Evolutionary conservation across 53 echinoderm and acorn worm species (phyloP), one percentile per base, ranked within the genome.

Genomic region (Crossaster papposus): DNA sequence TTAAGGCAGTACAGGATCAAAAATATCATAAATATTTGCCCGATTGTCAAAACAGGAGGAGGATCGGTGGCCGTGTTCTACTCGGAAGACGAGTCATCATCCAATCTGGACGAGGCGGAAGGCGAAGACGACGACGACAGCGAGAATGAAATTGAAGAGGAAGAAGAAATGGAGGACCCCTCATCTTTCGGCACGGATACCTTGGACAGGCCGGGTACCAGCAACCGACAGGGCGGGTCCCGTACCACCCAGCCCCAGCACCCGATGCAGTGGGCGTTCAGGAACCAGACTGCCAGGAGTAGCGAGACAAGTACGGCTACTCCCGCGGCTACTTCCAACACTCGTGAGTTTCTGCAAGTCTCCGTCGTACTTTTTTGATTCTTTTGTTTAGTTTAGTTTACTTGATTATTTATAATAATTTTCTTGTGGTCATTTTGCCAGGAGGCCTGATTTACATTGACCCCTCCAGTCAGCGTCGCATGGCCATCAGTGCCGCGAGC

Each of bases 31-130:
- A 58, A 20, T 17, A 58, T 15, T 58, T 20, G 44, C 5, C 23
- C 12, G 23, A 20, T 62, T 62, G 17, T 62, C 9, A 74, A 74
- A 28, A 54, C 63, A 97, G 97, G 97, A 20, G 95, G 92, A 32
- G 94, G 95, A 3, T 89, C 95, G 30, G 95, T 95, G 22, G 94
- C 97, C 7, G 95, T 95, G 15, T 97, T 97, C 89, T 97, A 95
- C 91, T 97, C 97, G 0, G 97, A 97, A 83, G 97, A 97, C 51
- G 97, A 97, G 51, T 97, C 97, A 9, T 97, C 97, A 6, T 97
- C 97, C 51, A 97, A 97, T 68, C 91, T 92, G 4, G 97, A 97
- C 34, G 97, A 97, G 14, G 94, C 91, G 18, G 94, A 94, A 79
- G 94, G 93, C 33, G 95, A 96, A 63, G 90, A 82, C 23, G 96